A percentile compares a stretch with the other conserved stretches of the same genome.
Evolutionary conservation across 2,797 vertebrate genomes (phyloP).

Genomic region (Pteropus rufus): DNA sequence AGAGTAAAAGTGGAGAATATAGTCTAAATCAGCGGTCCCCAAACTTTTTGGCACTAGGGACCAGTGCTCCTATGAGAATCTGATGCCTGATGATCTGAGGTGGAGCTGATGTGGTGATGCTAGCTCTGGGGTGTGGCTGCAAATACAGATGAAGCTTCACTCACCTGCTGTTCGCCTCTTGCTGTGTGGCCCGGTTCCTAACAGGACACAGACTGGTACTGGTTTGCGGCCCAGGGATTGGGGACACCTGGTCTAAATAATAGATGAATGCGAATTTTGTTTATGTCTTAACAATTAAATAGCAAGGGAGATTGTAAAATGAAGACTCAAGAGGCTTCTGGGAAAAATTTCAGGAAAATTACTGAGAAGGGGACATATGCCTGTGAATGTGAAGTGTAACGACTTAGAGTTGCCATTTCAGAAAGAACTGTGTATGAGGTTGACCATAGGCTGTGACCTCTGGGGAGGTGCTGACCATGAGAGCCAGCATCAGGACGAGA

Average conservation of each 20-base stretch:
- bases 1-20: background rate
- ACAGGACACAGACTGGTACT: too few relatives aligned
- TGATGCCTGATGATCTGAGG: too few relatives aligned
- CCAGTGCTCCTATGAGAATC: too few relatives aligned
- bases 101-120: too few relatives aligned
- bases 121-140: too few relatives aligned
- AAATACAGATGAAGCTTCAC: too few relatives aligned
- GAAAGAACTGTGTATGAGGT: background rate
- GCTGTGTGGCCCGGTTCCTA: too few relatives aligned
- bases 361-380: accelerated
- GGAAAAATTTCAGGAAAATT: background rate
- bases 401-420: too few relatives aligned
- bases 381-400: accelerated
- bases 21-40: too few relatives aligned
- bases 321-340: background rate
- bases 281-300: background rate
- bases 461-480: background rate
- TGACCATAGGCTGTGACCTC: background rate
- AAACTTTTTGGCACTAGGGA: too few relatives aligned
- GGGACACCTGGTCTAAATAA: background rate
- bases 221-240: too few relatives aligned
- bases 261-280: background rate
- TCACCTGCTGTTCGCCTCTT: too few relatives aligned
- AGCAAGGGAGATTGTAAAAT: background rate
- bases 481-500: background rate